These are phyloP conservation scores for Leistus spinibarbis DNA, from an alignment of 2,888 invertebrate genomes.

Conservation along the genomic window DNA sequence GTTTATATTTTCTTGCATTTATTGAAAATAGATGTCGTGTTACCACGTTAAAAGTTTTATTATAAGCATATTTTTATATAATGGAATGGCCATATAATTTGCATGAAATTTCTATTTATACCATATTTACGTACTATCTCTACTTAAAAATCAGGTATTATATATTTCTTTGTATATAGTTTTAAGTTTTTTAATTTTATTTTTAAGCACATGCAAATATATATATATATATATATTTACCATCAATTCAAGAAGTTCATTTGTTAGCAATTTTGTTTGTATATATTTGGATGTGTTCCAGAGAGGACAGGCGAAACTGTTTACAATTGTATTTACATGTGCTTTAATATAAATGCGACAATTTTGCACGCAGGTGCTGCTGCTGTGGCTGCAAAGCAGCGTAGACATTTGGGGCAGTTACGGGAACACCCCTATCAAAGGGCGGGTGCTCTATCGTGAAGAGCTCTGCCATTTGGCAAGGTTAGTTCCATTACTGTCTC, in stretches of 20 bases:
- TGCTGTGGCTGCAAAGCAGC: slow-evolving; percentile 78
- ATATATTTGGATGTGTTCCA: slow-evolving; percentile 47
- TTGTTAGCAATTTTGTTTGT: slow-evolving; percentile 43
- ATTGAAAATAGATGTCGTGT: slow-evolving; percentile 34
- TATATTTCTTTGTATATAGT: slow-evolving; percentile 37
- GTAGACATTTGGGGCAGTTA: slow-evolving; percentile 84
- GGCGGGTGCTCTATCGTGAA: slow-evolving; percentile 81
- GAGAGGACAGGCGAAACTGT: slow-evolving; percentile 3
- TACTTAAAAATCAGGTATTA: slow-evolving; percentile 39
- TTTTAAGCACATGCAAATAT: slow-evolving; percentile 13
- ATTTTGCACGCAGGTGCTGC: slow-evolving; percentile 78
- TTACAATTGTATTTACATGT: slow-evolving; percentile 44
- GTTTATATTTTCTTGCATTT: slow-evolving; percentile 35
- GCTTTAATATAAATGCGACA: slow-evolving; percentile 51
- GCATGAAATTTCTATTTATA: neutral
- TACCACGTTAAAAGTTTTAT: slow-evolving; percentile 34
- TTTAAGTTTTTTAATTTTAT: slow-evolving; percentile 35
- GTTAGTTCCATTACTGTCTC: slow-evolving; percentile 51
- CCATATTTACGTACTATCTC: slow-evolving; percentile 26
- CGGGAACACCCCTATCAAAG: slow-evolving; percentile 99
- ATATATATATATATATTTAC: slow-evolving; percentile 15
- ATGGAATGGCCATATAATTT: slow-evolving; percentile 29
- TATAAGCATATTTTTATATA: slow-evolving; percentile 9
- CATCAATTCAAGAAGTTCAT: slow-evolving; percentile 5
- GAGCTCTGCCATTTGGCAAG: slow-evolving; percentile 55